Evolutionary conservation across 2,888 invertebrate genomes (phyloP).

Genomic region (Lasioglossum oenotherae): DNA sequence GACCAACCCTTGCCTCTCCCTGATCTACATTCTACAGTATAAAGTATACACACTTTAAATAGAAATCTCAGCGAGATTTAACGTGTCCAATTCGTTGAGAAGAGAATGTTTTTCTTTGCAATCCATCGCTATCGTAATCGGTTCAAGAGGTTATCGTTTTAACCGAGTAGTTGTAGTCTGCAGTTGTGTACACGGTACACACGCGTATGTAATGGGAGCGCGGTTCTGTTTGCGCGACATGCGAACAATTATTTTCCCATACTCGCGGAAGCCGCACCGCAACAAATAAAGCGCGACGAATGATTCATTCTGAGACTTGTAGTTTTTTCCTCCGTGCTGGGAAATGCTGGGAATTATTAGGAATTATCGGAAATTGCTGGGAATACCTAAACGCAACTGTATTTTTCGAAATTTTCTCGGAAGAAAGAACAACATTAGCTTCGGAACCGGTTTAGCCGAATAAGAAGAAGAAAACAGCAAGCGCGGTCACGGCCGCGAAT

Average conservation of each 20-base stretch:
- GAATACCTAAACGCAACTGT: not conserved
- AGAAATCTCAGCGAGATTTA: not conserved
- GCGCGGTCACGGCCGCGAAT: not conserved
- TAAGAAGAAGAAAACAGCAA: not conserved
- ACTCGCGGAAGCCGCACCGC: not conserved
- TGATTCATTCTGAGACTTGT: not conserved
- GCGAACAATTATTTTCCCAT: not conserved
- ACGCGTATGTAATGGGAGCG: not conserved
- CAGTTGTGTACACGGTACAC: not conserved
- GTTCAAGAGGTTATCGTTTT: constrained; percentile 35
- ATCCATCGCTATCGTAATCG: constrained; percentile 9
- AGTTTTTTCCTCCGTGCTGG: too few species aligned
- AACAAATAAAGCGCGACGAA: not conserved
- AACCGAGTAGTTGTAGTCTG: not conserved
- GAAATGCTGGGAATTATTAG: not conserved
- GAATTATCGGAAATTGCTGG: not conserved
- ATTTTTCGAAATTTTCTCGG: not conserved
- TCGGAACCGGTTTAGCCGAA: not conserved
- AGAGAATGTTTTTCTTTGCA: not conserved
- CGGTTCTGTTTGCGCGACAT: not conserved
- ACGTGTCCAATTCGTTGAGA: not conserved
- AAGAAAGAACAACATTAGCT: not conserved
- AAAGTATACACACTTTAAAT: not conserved
- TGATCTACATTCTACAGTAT: not conserved
- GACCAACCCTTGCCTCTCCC: not conserved